phyloP scores from a whole-genome alignment of 2,888 invertebrate genomes.

The Eupeodes luniger region DNA sequence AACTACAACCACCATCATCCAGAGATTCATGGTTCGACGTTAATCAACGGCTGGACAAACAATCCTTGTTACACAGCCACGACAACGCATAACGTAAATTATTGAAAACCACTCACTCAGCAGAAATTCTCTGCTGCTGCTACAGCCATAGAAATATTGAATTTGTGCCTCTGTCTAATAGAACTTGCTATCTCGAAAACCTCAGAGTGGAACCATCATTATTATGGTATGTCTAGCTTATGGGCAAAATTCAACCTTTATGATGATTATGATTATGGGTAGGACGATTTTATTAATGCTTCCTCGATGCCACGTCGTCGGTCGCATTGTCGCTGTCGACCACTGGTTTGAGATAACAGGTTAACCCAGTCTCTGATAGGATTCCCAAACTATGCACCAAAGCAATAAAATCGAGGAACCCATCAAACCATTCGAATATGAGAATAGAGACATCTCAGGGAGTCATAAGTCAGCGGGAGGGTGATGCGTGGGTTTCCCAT shows the following conservation, averaged over 20 bases:
- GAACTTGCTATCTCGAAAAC: slow-evolving; percentile 18
- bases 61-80: slow-evolving; percentile 58
- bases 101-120: slow-evolving; percentile 76
- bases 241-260: slow-evolving; percentile 15
- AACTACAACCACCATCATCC: slow-evolving; percentile 40
- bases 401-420: slow-evolving; percentile 59
- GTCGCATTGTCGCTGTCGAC: no score
- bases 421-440: slow-evolving; percentile 14
- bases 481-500: slow-evolving; percentile 68
- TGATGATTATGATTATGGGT: neutral
- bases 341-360: slow-evolving; percentile 58
- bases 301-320: neutral
- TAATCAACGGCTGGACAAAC: slow-evolving; percentile 75
- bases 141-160: slow-evolving; percentile 4
- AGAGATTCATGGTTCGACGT: slow-evolving; percentile 61
- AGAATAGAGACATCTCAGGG: slow-evolving; percentile 69
- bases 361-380: slow-evolving; percentile 25
- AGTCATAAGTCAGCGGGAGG: slow-evolving; percentile 41
- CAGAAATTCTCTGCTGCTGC: slow-evolving; percentile 45
- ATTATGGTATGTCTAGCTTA: neutral
- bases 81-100: slow-evolving; percentile 64
- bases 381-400: neutral
- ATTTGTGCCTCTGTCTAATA: slow-evolving; percentile 34
- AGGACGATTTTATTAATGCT: slow-evolving; percentile 66
- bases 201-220: slow-evolving; percentile 53